Base-by-base conservation (phyloP, 2,797 vertebrate genomes). In the Nannoperca obscura region DNA sequence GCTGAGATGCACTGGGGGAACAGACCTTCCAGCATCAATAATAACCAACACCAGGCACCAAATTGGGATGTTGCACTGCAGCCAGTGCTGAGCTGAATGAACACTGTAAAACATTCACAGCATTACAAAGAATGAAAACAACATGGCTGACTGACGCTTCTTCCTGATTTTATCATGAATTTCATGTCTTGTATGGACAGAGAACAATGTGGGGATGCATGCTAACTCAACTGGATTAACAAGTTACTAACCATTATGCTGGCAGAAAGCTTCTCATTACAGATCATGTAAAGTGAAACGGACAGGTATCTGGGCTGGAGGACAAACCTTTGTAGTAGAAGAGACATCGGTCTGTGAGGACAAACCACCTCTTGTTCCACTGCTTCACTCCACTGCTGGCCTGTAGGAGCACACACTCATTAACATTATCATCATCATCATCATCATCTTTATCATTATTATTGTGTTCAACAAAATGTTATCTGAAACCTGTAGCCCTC, bases 341-440 rank as follows among this genome's bases (percentile, higher is more conserved):
- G 68, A 99, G 96, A 92, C 97, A 97, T 76, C 97, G 95, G 86
- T 99, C 97, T 40, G 97, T 95, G 81, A 99, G 95, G 78, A 98
- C 97, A 0, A 99, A 99, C 97, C 97, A 99, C 80, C 97, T 96
- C 89, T 96, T 98, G 91, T 98, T 99, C 97, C 97, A 99, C 85
- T 98, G 97, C 88, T 97, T 98, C 62, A 98, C 97, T 30, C 97
- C 97, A 4, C 97, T 98, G 92, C 97, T 98, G 89, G 97, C 97
- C 97, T 99, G 58, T 19, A 50, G 65, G 66, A 14, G 63, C 8
- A 81, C 57, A 68, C 20, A 59, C 6, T 49, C 15, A 54, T 8
- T 14, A 63, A 38, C 24, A 27, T 27, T 27, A 27, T 27, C 24
- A 27, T 27, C 24, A 27, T 27, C 24, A 27, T 65, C 58, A 17